Conservation (phyloP, 2,113 vertebrate species). For the Amia ocellicauda region DNA sequence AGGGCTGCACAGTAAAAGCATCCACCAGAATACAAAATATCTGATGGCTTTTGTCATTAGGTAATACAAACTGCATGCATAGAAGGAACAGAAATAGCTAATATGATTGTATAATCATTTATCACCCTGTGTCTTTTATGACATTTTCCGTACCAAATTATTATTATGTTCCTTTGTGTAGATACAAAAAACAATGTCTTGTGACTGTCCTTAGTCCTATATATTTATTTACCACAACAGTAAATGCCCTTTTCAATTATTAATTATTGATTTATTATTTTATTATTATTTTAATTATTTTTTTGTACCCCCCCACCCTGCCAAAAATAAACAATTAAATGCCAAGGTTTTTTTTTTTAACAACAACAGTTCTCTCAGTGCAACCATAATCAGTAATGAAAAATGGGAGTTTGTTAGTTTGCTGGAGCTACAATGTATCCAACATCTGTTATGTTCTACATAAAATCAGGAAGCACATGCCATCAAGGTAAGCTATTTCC, state of each 20-base stretch:
- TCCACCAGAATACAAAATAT: too few species aligned
- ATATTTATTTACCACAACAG: not conserved
- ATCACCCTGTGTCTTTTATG: not conserved
- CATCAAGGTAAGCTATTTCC: not conserved
- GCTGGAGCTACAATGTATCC: not conserved
- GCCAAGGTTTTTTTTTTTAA: not conserved
- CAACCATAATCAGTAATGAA: not conserved
- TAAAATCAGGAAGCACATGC: not conserved
- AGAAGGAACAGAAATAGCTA: too few species aligned
- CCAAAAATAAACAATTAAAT: not conserved
- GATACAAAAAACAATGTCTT: not conserved
- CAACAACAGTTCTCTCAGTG: not conserved
- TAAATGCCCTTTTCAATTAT: too few species aligned
- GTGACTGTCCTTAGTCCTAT: not conserved
- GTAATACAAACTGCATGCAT: too few species aligned
- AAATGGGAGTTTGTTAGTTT: not conserved
- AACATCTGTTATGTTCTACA: not conserved
- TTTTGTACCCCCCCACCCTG: not conserved
- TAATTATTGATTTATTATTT: too few species aligned
- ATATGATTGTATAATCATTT: too few species aligned
- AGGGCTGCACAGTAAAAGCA: too few species aligned
- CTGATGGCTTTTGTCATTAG: too few species aligned
- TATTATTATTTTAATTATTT: not conserved
- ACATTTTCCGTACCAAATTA: not conserved
- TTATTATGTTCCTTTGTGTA: not conserved